phyloP scores from a whole-genome alignment of 2,888 invertebrate genomes.

The Dysmachus trigonus region DNA sequence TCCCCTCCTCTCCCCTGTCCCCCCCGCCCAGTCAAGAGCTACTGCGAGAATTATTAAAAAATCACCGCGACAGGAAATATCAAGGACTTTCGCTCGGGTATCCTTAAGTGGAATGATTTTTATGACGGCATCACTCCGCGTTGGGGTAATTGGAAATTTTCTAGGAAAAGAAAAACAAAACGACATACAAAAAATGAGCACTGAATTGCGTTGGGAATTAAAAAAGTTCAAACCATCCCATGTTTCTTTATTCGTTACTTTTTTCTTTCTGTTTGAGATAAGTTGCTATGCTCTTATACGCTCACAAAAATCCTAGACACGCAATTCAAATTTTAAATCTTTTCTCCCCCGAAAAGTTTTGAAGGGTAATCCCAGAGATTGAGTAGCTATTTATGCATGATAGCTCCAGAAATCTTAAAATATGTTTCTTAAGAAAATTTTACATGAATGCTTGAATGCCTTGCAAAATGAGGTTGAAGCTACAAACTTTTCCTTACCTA shows the following conservation, averaged over 20 bases:
- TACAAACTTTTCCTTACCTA: background rate
- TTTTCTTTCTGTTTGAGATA: background rate
- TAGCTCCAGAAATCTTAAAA: background rate
- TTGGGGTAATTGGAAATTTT: background rate
- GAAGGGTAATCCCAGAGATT: background rate
- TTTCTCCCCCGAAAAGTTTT: background rate
- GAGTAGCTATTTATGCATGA: background rate
- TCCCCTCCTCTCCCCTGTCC: no score
- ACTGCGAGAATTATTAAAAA: background rate
- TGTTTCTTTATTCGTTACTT: background rate
- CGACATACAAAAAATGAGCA: background rate
- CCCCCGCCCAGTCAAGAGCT: background rate
- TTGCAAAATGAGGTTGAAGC: background rate
- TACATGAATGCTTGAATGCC: no score
- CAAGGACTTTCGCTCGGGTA: background rate
- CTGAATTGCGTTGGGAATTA: background rate
- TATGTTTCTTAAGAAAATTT: background rate
- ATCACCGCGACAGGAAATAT: background rate
- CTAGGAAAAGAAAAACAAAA: background rate
- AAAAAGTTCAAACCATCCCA: background rate
- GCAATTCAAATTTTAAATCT: background rate
- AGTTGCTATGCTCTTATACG: background rate
- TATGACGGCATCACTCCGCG: background rate
- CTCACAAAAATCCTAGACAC: background rate
- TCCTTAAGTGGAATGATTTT: background rate